Evolutionary conservation across 2,113 vertebrate genomes (phyloP).

Genomic region (western clawed frog (Xenopus tropicalis)): DNA sequence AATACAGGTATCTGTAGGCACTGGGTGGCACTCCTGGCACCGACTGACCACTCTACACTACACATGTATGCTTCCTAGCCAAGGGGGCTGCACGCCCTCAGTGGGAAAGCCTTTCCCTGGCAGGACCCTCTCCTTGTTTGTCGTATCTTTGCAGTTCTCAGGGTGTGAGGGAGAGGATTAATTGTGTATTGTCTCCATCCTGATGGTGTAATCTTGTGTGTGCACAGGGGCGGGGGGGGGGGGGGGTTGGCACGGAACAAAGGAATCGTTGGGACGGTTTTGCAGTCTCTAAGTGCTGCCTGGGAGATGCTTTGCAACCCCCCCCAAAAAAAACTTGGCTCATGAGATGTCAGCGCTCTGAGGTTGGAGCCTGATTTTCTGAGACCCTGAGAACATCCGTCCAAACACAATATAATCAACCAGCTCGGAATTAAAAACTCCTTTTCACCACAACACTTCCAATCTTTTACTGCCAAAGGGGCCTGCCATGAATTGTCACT

Average conservation of each 20-base stretch:
- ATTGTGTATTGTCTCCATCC: conserved; percentile 41
- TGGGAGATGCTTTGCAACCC: conserved; percentile 33
- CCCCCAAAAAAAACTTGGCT: conserved; percentile 40
- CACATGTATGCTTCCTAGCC: neutral
- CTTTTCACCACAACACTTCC: conserved; percentile 13
- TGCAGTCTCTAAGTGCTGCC: conserved; percentile 36
- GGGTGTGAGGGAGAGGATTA: conserved; percentile 43
- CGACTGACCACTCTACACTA: neutral
- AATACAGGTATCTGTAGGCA: too few relatives aligned
- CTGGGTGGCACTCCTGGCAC: neutral
- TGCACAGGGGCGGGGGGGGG: conserved; percentile 14
- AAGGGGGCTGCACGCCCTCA: conserved; percentile 14
- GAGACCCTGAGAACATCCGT: conserved; percentile 44
- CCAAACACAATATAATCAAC: conserved; percentile 40
- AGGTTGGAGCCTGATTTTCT: conserved; percentile 32
- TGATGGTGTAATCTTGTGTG: conserved; percentile 43
- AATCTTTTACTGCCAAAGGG: conserved; percentile 32
- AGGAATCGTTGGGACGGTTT: conserved; percentile 43
- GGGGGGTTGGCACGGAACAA: conserved; percentile 33
- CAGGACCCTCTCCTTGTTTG: conserved; percentile 29
- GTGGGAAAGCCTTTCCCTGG: conserved; percentile 21
- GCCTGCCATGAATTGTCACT: neutral
- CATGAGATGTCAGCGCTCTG: conserved; percentile 27
- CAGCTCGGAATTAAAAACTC: conserved; percentile 32
- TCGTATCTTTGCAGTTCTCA: conserved; percentile 38